phyloP scores from a whole-genome alignment of 2,888 invertebrate genomes.

The Philereme transversata region DNA sequence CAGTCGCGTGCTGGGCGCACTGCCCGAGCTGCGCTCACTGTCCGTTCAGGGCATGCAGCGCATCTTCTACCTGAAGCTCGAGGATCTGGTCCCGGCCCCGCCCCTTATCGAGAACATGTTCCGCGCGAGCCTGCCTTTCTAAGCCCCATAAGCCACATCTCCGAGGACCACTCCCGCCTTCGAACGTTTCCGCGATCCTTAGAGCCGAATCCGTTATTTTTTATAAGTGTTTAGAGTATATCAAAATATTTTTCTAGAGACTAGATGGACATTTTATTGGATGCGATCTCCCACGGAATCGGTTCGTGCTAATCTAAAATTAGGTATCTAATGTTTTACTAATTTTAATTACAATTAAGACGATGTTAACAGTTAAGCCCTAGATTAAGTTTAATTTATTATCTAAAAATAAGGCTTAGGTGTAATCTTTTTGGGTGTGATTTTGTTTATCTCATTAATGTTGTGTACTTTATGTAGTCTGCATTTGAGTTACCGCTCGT shows the following conservation, averaged over 20 bases:
- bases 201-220: conserved; percentile 79
- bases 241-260: conserved; percentile 78
- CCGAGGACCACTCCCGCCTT: conserved; percentile 79
- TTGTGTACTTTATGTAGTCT: conserved; percentile 77
- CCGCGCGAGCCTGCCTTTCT: conserved; percentile 96
- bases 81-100: conserved; percentile 95
- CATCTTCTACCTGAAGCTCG: conserved; percentile 96
- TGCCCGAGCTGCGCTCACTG: conserved; percentile 95
- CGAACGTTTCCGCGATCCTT: conserved; percentile 63
- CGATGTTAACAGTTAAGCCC: conserved; percentile 65
- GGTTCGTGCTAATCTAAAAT: conserved; percentile 64
- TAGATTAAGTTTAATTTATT: conserved; percentile 79
- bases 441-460: conserved; percentile 73
- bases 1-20: conserved; percentile 95
- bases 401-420: conserved; percentile 60
- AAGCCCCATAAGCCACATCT: conserved; percentile 59
- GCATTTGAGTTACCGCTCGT: conserved; percentile 84
- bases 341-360: conserved; percentile 58
- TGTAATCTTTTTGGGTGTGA: conserved; percentile 71
- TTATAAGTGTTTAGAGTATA: conserved; percentile 77
- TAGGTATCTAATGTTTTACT: conserved; percentile 40
- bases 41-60: conserved; percentile 97
- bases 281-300: conserved; percentile 80
- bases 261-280: conserved; percentile 71
- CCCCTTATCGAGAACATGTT: conserved; percentile 98